These are phyloP conservation scores for Drosophila azteca DNA, from an alignment of 1,140 invertebrate species.

Conservation along the genomic window DNA sequence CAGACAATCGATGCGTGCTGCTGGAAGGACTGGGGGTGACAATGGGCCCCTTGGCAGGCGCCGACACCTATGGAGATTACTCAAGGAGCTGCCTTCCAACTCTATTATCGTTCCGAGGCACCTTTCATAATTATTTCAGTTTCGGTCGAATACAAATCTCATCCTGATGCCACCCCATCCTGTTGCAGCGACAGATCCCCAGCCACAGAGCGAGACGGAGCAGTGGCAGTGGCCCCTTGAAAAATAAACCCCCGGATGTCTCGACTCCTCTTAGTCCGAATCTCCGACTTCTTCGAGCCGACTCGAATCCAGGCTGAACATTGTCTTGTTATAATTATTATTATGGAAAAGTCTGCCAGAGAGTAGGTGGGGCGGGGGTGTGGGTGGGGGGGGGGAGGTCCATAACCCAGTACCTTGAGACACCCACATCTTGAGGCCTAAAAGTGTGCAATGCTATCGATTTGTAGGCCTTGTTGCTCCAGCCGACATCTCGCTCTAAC, in stretches of 20 bases:
- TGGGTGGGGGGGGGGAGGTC: too few relatives aligned
- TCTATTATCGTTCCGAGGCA: not conserved
- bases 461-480: constrained; percentile 52
- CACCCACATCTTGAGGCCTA: constrained; percentile 59
- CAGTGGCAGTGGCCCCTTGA: too few relatives aligned
- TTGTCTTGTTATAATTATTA: constrained; percentile 65
- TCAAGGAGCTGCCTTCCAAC: constrained; percentile 6
- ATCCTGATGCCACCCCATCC: too few relatives aligned
- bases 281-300: not conserved
- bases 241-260: too few relatives aligned
- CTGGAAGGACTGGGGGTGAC: not conserved
- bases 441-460: constrained; percentile 70
- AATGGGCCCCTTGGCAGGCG: not conserved
- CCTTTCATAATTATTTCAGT: too few relatives aligned
- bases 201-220: too few relatives aligned
- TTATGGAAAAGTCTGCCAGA: constrained; percentile 22
- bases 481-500: constrained; percentile 60
- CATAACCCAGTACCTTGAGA: constrained; percentile 19
- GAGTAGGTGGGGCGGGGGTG: too few relatives aligned
- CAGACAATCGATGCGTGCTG: constrained; percentile 49
- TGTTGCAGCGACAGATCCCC: not conserved
- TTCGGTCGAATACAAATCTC: too few relatives aligned
- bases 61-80: too few relatives aligned
- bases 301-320: not conserved
- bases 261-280: not conserved